Conservation (phyloP, 2,113 vertebrate species). For the Athene cunicularia region DNA sequence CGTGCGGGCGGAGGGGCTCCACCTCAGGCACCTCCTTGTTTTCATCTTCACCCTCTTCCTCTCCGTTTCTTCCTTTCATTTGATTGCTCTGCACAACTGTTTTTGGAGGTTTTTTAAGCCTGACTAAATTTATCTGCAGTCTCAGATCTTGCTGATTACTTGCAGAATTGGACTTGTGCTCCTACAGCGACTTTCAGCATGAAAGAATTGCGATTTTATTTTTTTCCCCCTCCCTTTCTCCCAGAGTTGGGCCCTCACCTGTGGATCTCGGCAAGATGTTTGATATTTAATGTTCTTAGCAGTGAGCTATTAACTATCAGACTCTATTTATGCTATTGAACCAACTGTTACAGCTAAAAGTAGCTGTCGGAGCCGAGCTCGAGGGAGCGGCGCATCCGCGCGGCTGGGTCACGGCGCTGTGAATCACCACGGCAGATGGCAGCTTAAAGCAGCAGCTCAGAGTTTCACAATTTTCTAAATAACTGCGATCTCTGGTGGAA, state of each 20-base stretch:
- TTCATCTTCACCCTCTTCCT: background rate
- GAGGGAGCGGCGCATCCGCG: background rate
- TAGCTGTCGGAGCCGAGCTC: accelerated
- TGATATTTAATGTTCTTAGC: accelerated
- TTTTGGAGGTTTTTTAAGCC: background rate
- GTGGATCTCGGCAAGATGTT: background rate
- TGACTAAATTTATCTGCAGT: background rate
- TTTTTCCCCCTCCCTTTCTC: background rate
- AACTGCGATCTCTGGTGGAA: background rate
- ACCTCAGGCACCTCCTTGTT: background rate
- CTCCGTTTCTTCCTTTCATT: background rate
- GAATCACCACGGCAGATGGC: background rate
- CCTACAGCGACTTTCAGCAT: accelerated
- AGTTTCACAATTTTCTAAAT: background rate
- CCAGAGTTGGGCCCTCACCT: background rate
- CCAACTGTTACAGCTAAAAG: background rate
- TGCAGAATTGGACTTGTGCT: background rate
- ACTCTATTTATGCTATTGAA: background rate
- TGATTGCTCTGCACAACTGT: background rate
- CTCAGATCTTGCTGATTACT: background rate
- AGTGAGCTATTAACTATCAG: background rate
- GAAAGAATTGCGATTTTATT: accelerated
- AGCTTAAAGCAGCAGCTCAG: background rate
- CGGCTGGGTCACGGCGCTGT: background rate
- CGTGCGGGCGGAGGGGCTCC: accelerated